These are phyloP conservation scores for Neostethus bicornis DNA, from an alignment of 2,797 vertebrate genomes.

Conservation along the genomic window DNA sequence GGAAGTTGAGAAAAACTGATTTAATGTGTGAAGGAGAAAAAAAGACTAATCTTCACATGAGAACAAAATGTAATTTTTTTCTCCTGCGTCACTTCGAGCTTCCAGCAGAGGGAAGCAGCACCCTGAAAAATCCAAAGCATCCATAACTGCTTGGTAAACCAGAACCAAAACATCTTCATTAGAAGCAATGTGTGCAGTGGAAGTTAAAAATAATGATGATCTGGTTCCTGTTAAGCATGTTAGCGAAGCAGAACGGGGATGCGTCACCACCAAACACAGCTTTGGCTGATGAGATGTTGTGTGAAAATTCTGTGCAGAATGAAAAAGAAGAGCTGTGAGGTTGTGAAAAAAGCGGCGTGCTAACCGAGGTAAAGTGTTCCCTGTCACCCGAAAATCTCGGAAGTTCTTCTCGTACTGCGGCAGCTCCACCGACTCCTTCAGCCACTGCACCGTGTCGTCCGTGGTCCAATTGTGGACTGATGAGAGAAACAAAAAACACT, in stretches of 20 bases:
- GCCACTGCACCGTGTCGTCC: constrained; percentile 91
- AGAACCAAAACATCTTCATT: constrained; percentile 3
- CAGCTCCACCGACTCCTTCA: constrained; percentile 95
- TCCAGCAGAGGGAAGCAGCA: constrained; percentile 72
- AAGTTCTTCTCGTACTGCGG: constrained; percentile 97
- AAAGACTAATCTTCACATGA: not conserved
- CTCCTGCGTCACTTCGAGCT: constrained; percentile 17
- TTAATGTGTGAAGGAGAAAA: not conserved
- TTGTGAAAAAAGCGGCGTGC: not conserved
- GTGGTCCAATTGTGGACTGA: constrained; percentile 97
- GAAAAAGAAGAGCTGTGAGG: rapidly evolving
- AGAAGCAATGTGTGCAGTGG: not conserved
- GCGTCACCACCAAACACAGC: not conserved
- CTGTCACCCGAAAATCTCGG: constrained; percentile 90
- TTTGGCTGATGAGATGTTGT: not conserved
- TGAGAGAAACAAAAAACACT: constrained; percentile 6
- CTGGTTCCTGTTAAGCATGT: not conserved
- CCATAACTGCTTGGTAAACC: not conserved
- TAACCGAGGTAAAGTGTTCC: constrained; percentile 95
- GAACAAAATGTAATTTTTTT: not conserved
- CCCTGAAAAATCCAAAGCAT: constrained; percentile 35
- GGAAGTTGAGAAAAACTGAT: not conserved
- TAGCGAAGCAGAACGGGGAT: not conserved
- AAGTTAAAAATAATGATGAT: not conserved
- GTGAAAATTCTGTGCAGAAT: not conserved